Percentiles rank a stretch among this genome's conserved stretches.
Conservation (phyloP, 2,113 vertebrate genomes). For the Tricholaema leucomelas region DNA sequence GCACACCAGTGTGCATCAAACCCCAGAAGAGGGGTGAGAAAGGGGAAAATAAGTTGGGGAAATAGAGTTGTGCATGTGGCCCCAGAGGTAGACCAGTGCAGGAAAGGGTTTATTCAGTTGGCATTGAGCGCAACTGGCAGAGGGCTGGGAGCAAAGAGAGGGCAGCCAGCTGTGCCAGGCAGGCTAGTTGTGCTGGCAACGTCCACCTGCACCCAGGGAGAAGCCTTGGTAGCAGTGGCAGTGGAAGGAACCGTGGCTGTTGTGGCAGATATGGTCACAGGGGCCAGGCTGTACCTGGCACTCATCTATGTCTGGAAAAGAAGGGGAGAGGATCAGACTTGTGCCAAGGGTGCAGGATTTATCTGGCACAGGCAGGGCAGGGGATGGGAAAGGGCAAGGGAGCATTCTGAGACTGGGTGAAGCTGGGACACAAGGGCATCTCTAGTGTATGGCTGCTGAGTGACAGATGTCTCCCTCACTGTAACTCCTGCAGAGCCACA, state of each 20-base stretch:
- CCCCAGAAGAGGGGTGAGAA: accelerated
- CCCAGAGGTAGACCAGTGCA: not conserved
- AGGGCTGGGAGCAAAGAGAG: not conserved
- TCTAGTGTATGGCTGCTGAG: not conserved
- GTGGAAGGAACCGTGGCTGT: slow-evolving; percentile 43
- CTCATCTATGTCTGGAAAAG: slow-evolving; percentile 49
- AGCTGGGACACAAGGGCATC: not conserved
- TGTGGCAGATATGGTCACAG: slow-evolving; percentile 57
- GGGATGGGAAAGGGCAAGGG: not conserved
- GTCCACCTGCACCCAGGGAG: not conserved
- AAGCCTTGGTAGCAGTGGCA: slow-evolving; percentile 38
- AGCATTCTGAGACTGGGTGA: not conserved
- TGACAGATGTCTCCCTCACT: not conserved
- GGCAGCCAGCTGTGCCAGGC: not conserved
- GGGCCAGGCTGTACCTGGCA: slow-evolving; percentile 9
- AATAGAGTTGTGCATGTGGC: not conserved
- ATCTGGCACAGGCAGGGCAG: not conserved
- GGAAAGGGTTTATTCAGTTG: not conserved
- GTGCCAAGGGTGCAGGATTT: accelerated
- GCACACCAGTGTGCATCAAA: accelerated
- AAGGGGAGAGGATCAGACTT: not conserved
- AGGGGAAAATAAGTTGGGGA: not conserved
- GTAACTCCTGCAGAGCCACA: not conserved
- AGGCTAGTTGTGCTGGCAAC: not conserved
- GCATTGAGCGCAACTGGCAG: accelerated